These are phyloP conservation scores for Phoxinus phoxinus DNA, from an alignment of 2,113 vertebrate genomes.

Conservation along the genomic window DNA sequence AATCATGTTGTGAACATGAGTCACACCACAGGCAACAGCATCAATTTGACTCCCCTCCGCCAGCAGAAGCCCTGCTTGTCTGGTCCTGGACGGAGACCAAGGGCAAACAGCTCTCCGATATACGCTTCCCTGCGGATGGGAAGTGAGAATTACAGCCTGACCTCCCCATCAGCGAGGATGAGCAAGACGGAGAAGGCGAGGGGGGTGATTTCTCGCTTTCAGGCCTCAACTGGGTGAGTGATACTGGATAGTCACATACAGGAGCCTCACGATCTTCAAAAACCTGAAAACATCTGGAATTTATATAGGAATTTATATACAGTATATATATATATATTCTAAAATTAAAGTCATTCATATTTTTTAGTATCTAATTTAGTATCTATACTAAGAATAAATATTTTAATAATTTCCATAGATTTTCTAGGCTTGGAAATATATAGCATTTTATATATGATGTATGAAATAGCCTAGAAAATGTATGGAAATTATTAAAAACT, in stretches of 20 bases:
- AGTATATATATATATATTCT: too few species aligned
- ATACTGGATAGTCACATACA: neutral
- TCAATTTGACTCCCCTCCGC: conserved; percentile 59
- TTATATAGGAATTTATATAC: too few species aligned
- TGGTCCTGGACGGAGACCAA: conserved; percentile 66
- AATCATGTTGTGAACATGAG: conserved; percentile 53
- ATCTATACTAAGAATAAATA: too few species aligned
- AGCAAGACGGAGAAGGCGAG: conserved; percentile 61
- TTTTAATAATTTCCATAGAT: too few species aligned
- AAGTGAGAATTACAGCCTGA: conserved; percentile 74
- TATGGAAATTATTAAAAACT: too few species aligned
- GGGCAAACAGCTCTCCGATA: conserved; percentile 67
- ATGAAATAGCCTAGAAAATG: too few species aligned
- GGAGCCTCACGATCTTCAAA: neutral
- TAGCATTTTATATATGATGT: too few species aligned
- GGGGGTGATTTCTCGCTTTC: conserved; percentile 63
- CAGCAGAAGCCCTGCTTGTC: conserved; percentile 56
- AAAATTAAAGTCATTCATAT: too few species aligned
- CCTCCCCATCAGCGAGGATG: conserved; percentile 68
- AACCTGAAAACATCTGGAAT: neutral
- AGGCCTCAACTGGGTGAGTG: conserved; percentile 65
- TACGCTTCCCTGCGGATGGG: conserved; percentile 72
- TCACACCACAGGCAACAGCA: conserved; percentile 51
- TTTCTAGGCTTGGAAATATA: too few species aligned
- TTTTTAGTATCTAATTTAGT: too few species aligned